Base-by-base conservation (phyloP, 2,797 vertebrate genomes). In the Vultur gryphus region DNA sequence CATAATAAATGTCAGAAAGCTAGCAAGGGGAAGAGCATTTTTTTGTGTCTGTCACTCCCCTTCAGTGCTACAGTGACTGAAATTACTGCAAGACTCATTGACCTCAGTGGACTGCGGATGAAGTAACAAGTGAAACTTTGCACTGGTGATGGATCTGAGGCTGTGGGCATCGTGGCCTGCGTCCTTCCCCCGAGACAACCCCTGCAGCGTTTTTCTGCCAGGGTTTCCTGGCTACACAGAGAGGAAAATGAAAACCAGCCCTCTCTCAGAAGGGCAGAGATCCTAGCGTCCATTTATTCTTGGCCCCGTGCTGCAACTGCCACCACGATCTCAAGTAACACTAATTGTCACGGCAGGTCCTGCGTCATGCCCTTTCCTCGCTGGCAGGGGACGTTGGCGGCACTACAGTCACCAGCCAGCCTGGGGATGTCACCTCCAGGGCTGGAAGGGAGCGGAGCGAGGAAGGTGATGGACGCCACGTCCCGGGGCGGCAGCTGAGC, bases 401-500 rank as follows among this genome's bases (percentile, higher is more conserved):
- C 0, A 1, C 59, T n/a, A 33, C 2, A 3, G 39, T 67, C 86
- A 26, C 54, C 52, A 48, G 41, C 73, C 84, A 62, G 55, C 29
- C n/a, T 39, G 33, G 46, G 39, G 61, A 21, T 39, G 69, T 66
- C 61, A 28, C 46, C 44, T 26, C 61, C 2, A 2, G 39, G 16
- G 29, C 69, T 25, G 24, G 67, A 52, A 65, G 19, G 69, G n/a
- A 46, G 46, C 13, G 3, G n/a, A 25, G 28, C 0, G 3, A 67
- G 31, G 16, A 43, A 51, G 39, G 11, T 1, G 10, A 43, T 7
- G 52, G 46, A 16, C 0, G 4, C 41, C 4, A 3, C 18, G 1
- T 29, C 29, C 29, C 11, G 1, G 16, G n/a, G n/a, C 1, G 1
- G 48, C n/a, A 41, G 43, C 59, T 37, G 59, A 48, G 43, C 8